phyloP scores from a whole-genome alignment of 2,888 invertebrate genomes.

The Pocota personata region DNA sequence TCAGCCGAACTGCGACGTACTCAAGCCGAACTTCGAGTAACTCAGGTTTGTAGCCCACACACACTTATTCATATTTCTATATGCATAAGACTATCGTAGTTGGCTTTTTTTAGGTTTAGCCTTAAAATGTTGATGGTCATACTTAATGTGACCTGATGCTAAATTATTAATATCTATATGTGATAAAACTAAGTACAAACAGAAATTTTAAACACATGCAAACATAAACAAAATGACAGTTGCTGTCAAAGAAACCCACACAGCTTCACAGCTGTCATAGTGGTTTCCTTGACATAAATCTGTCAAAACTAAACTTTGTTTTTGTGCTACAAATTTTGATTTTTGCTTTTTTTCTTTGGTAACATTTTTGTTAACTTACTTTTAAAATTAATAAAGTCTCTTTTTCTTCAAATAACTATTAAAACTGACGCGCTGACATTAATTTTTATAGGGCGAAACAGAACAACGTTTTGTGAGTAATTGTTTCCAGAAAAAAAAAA shows the following conservation, averaged over 20 bases:
- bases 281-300: conserved; percentile 45
- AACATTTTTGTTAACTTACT: conserved; percentile 68
- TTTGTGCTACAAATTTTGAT: conserved; percentile 48
- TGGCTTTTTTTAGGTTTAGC: conserved; percentile 67
- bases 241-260: conserved; percentile 44
- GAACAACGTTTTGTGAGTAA: conserved; percentile 83
- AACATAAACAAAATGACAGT: conserved; percentile 54
- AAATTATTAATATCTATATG: conserved; percentile 38
- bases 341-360: conserved; percentile 74
- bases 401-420: conserved; percentile 69
- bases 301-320: conserved; percentile 42
- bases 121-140: conserved; percentile 60
- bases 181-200: conserved; percentile 17
- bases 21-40: conserved; percentile 94
- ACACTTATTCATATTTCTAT: neutral
- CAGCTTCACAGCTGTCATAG: neutral
- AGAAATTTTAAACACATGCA: conserved; percentile 38
- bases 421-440: conserved; percentile 82
- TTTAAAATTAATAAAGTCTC: conserved; percentile 62
- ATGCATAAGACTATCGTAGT: conserved; percentile 60
- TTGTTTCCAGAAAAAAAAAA: conserved; percentile 80
- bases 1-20: conserved; percentile 93
- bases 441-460: conserved; percentile 83
- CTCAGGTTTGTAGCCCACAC: conserved; percentile 85
- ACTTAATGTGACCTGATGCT: conserved; percentile 62